phyloP scores from a whole-genome alignment of 35 echinoderm and acorn worm genomes.

The Patiria miniata region DNA sequence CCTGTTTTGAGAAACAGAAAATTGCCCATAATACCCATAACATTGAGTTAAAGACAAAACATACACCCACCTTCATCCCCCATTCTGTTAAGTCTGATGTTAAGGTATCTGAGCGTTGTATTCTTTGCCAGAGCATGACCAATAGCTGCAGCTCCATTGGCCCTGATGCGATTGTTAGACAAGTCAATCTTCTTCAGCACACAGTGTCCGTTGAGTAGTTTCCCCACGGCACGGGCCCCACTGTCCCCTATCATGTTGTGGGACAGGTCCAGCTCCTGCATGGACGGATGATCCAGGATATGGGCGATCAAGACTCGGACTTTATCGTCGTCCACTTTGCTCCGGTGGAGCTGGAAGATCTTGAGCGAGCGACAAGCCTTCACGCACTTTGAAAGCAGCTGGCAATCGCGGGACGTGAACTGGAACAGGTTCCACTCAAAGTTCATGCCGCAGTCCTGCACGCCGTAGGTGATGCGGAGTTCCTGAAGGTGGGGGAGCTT shows the following conservation, averaged over 20 bases:
- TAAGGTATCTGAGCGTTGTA: constrained; percentile 75
- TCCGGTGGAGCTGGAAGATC: constrained; percentile 89
- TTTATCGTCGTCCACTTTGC: constrained; percentile 97
- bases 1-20: no score
- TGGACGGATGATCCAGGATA: constrained; percentile 83
- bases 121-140: constrained; percentile 92
- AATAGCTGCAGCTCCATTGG: constrained; percentile 84
- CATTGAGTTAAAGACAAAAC: not conserved
- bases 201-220: constrained; percentile 92
- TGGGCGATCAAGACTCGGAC: constrained; percentile 84
- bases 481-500: constrained; percentile 83
- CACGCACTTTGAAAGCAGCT: constrained; percentile 88
- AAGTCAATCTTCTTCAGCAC: constrained; percentile 78
- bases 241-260: constrained; percentile 91
- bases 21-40: no score
- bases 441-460: constrained; percentile 97
- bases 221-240: constrained; percentile 90
- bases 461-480: constrained; percentile 90
- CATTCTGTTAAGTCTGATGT: constrained; percentile 95
- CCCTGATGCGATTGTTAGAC: constrained; percentile 86
- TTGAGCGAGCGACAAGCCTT: constrained; percentile 76
- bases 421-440: constrained; percentile 99
- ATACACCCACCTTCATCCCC: constrained; percentile 90
- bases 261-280: constrained; percentile 85
- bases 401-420: constrained; percentile 91